Base-by-base conservation (phyloP, 2,888 invertebrate species). In the Troides aeacus region DNA sequence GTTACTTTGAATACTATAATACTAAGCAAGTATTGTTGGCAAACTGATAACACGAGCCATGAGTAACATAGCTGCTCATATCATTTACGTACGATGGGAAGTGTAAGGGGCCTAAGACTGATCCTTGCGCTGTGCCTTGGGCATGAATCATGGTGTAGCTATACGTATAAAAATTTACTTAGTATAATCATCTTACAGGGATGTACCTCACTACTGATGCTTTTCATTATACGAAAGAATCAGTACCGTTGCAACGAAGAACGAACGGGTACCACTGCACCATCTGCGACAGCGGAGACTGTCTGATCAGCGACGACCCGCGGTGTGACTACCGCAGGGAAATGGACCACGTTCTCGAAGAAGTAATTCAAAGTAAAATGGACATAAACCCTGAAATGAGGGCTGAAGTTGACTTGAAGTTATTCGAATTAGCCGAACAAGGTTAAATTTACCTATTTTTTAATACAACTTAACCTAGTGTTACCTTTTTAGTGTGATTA, bases 301-400 rank as follows among this genome's bases (percentile, higher is more conserved):
- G 88, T 68, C 58, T 82, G 3, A 60, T 62, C 12, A 71, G 84
- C 53, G 76, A 79, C 15, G 72, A 75, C 15, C 68, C 77, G 0
- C 75, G 76, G 66, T 81, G 88, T 65, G 78, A 80, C 12, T 88
- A 86, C 75, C 87, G 85, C 67, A 73, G 75, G 6, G 79, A 80
- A 4, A 74, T 77, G 0, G 72, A 76, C 0, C 75, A 72, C 0
- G 62, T 84, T 2, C 50, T 83, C 0, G 65, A 66, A 0, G 66
- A 75, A 30, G 71, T 71, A 3, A 72, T 75, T 10, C 73, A 74
- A 0, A 73, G 71, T 18, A 62, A 53, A 0, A 71, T 71, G 1
- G 72, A 61, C 0, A 71, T 73, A 17, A 69, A 68, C 60, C 64
- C 66, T 4, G 60, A 59, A 8, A 30, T 70, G 12, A 72, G 63